Percentiles rank a stretch among this genome's conserved stretches.
Evolutionary conservation across 2,888 invertebrate species (phyloP).

Genomic region (Tholera decimalis): DNA sequence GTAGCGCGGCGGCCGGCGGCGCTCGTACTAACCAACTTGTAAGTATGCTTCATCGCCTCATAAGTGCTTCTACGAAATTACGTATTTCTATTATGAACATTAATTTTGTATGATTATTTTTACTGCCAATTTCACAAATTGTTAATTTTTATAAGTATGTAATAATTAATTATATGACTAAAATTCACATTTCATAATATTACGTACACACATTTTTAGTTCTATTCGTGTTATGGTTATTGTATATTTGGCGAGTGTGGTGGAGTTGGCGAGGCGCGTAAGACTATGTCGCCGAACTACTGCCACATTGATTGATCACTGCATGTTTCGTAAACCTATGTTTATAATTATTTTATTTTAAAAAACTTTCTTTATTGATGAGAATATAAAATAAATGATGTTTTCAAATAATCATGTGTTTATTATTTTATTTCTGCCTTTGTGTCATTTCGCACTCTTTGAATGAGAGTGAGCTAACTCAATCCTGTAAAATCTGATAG

Average conservation of each 20-base stretch:
- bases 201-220: constrained; percentile 87
- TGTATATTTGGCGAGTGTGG: constrained; percentile 77
- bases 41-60: constrained; percentile 88
- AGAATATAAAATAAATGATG: constrained; percentile 90
- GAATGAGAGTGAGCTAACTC: no score
- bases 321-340: constrained; percentile 86
- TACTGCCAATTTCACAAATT: constrained; percentile 90
- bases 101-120: constrained; percentile 77
- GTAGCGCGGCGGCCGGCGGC: constrained; percentile 64
- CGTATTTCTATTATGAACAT: constrained; percentile 81
- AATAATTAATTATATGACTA: constrained; percentile 71
- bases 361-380: constrained; percentile 91
- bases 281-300: constrained; percentile 47
- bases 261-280: constrained; percentile 19
- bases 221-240: constrained; percentile 81
- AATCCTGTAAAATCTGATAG: no score
- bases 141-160: constrained; percentile 81
- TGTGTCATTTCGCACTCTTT: no score
- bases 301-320: constrained; percentile 78
- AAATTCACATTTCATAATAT: constrained; percentile 82
- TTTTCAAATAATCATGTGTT: constrained; percentile 84
- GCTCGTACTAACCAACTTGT: constrained; percentile 75
- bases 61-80: constrained; percentile 87
- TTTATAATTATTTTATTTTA: constrained; percentile 89
- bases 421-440: background rate